Conservation (phyloP, 1,140 invertebrate genomes). For the Hydropsyche tenuis region DNA sequence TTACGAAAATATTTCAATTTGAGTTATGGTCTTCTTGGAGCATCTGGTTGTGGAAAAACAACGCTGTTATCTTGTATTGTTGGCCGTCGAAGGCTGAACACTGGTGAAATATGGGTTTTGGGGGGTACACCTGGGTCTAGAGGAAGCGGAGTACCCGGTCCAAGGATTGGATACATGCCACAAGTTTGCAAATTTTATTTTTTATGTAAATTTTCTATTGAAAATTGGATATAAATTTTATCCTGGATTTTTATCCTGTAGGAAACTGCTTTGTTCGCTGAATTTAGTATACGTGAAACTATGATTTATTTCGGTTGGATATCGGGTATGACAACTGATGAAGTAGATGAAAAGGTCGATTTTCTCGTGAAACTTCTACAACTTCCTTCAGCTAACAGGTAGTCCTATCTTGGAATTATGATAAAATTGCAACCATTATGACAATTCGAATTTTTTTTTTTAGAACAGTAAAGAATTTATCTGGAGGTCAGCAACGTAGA, state of each 20-base stretch:
- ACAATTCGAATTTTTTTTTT: conserved; percentile 2
- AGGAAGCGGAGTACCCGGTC: conserved; percentile 86
- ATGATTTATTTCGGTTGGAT: conserved; percentile 92
- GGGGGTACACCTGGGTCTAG: conserved; percentile 82
- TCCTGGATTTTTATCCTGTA: conserved; percentile 57
- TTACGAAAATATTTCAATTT: conserved; percentile 51
- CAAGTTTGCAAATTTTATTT: conserved; percentile 56
- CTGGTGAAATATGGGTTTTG: conserved; percentile 85
- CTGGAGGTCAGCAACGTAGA: conserved; percentile 88
- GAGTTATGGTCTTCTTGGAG: conserved; percentile 87
- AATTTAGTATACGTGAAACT: conserved; percentile 90
- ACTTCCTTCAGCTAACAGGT: conserved; percentile 69
- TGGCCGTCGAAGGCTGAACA: conserved; percentile 79
- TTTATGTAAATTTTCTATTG: not conserved
- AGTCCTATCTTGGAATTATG: conserved; percentile 23
- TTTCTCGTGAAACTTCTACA: conserved; percentile 83
- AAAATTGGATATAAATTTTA: conserved; percentile 3
- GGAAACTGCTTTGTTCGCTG: conserved; percentile 90
- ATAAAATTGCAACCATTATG: too few relatives aligned
- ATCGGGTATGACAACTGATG: conserved; percentile 75
- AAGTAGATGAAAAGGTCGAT: conserved; percentile 78
- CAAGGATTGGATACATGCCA: conserved; percentile 72
- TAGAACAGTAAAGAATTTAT: conserved; percentile 79
- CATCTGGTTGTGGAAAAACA: conserved; percentile 85
- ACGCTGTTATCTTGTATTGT: conserved; percentile 89